Evolutionary conservation across 2,113 vertebrate genomes (phyloP).

Genomic region (Reinhardtius hippoglossoides): DNA sequence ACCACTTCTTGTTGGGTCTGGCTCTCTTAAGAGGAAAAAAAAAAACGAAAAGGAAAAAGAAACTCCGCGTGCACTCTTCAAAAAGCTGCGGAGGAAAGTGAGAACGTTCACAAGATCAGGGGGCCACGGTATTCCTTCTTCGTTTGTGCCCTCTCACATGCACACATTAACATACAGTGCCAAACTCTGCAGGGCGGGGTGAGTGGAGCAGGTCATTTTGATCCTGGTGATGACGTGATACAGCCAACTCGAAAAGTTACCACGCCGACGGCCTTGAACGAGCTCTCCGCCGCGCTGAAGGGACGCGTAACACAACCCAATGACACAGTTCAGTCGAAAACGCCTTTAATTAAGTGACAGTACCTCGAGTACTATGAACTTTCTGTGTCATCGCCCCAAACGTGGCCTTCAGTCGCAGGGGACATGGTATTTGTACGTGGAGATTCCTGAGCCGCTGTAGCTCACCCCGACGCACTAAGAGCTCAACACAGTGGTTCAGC

Average conservation of each 20-base stretch:
- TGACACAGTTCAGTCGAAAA: conserved; percentile 28
- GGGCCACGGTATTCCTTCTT: conserved; percentile 50
- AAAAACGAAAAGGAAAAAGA: conserved; percentile 14
- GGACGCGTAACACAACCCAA: conserved; percentile 32
- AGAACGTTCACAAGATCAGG: conserved; percentile 42
- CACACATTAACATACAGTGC: conserved; percentile 55
- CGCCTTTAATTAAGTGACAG: conserved; percentile 15
- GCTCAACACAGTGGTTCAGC: conserved; percentile 75
- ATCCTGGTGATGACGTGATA: conserved; percentile 36
- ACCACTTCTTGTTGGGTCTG: conserved; percentile 64
- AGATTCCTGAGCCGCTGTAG: conserved; percentile 71
- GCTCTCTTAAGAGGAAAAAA: conserved; percentile 45
- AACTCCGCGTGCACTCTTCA: conserved; percentile 40
- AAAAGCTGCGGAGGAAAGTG: conserved; percentile 40
- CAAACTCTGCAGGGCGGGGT: conserved; percentile 44
- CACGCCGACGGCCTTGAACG: conserved; percentile 32
- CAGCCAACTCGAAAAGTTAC: conserved; percentile 33
- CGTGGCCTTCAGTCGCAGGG: conserved; percentile 42
- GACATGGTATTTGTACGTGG: conserved; percentile 53
- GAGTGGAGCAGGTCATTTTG: conserved; percentile 38
- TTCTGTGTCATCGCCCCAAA: conserved; percentile 11
- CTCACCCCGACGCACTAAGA: conserved; percentile 59
- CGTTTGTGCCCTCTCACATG: conserved; percentile 48
- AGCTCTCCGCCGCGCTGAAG: conserved; percentile 34
- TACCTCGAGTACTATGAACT: conserved; percentile 14